Percentiles rank a stretch among this genome's conserved stretches.
phyloP scores from a whole-genome alignment of 2,113 vertebrate genomes.

The Otus sunia region DNA sequence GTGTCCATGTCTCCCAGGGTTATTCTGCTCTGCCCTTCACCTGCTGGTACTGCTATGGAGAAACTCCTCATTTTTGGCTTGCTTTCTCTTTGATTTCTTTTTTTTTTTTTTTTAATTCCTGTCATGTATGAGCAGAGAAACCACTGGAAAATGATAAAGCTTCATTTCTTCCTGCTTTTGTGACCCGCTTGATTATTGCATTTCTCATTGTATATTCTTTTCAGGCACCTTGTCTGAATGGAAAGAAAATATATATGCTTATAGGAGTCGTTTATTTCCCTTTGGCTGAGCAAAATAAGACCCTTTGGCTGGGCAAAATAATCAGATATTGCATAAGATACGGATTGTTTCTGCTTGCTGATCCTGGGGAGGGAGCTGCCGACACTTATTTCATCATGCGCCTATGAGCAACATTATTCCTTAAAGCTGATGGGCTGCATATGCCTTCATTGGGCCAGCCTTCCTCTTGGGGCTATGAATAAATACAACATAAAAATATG shows the following conservation, averaged over 20 bases:
- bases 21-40: background rate
- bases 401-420: accelerated
- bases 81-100: background rate
- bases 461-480: background rate
- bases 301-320: no score
- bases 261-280: constrained; percentile 15
- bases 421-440: background rate
- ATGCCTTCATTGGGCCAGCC: background rate
- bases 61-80: background rate
- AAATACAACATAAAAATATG: background rate
- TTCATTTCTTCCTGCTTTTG: constrained; percentile 69
- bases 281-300: background rate
- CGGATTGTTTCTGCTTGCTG: background rate
- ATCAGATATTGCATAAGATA: background rate
- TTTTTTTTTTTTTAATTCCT: background rate
- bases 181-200: background rate
- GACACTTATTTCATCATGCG: accelerated
- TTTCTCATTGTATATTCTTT: constrained; percentile 58
- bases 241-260: constrained; percentile 27
- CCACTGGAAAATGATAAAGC: constrained; percentile 51
- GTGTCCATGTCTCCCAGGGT: background rate
- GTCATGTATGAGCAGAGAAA: constrained; percentile 20
- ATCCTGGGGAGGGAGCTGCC: background rate
- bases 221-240: background rate
- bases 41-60: background rate